Evolutionary conservation across 2,797 vertebrate species (phyloP).

Genomic region (Argyrosomus regius): DNA sequence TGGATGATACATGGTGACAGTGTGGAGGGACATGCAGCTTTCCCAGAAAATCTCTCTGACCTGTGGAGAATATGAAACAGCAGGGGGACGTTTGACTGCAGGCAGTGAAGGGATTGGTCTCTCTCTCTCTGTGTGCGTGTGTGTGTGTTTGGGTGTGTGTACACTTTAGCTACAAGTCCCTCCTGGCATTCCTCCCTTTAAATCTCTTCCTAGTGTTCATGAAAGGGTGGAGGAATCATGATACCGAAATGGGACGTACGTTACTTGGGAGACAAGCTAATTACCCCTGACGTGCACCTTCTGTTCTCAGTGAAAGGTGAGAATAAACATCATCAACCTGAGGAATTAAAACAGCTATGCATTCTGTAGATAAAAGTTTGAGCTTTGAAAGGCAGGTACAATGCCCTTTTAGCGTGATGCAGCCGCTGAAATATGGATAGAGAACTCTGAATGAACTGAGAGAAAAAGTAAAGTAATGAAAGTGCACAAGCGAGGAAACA

Average conservation of each 20-base stretch:
- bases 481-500: background rate
- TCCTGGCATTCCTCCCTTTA: background rate
- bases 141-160: background rate
- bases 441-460: background rate
- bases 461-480: background rate
- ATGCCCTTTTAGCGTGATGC: background rate
- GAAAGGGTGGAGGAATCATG: background rate
- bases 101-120: background rate
- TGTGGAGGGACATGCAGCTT: conserved; percentile 6
- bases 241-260: background rate
- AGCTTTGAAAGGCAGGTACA: background rate
- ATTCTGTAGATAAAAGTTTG: background rate
- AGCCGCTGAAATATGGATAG: background rate
- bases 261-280: background rate
- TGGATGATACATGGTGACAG: conserved; percentile 51
- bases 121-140: too few relatives aligned
- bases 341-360: too few relatives aligned
- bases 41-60: conserved; percentile 40
- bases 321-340: background rate
- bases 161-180: background rate
- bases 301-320: background rate
- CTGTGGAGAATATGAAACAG: conserved; percentile 51
- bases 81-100: conserved; percentile 4
- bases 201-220: background rate
- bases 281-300: background rate